Base-by-base conservation (phyloP, 2,888 invertebrate species). In the Apoda limacodes region DNA sequence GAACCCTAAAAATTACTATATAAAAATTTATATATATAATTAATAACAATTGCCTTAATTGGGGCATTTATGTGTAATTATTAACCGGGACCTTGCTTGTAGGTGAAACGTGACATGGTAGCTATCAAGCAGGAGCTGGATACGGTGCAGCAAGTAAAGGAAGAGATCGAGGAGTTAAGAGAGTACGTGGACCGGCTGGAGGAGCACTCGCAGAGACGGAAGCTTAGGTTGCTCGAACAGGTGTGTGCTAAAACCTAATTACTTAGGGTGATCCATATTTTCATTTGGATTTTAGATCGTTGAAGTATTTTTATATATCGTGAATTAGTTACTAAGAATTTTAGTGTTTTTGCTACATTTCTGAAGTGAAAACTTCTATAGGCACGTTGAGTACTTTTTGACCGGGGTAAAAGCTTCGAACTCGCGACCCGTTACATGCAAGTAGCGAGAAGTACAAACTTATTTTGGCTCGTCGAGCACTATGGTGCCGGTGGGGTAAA, bases 121-220 rank as follows among this genome's bases (percentile, higher is more conserved):
- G 93, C 93, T 64, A 94, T 95, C 83, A 93, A 93, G 82, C 92
- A 93, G 68, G 95, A 95, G 80, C 83, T 95, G 69, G 94, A 94
- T 75, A 92, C 93, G 41, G 93, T 95, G 56, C 95, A 95, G 82
- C 93, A 93, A 76, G 95, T 95, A 53, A 95, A 95, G 69, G 94
- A 94, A 65, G 95, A 95, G 78, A 94, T 95, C 60, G 95, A 95
- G 65, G 94, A 95, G 74, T 82, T 95, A 63, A 83, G 94, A 51
- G 93, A 94, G 72, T 94, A 93, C 76, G 94, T 95, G 46, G 95
- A 95, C 74, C 85, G 94, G 46, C 85, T 95, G 47, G 95, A 94
- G 76, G 93, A 94, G 74, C 92, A 93, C 78, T 91, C 93, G 52
- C 92, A 94, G 72, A 85, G 93, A 57, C 84, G 95, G 71, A 94